Base-by-base conservation (phyloP, 2,797 vertebrate genomes). In the Nothura maculosa region DNA sequence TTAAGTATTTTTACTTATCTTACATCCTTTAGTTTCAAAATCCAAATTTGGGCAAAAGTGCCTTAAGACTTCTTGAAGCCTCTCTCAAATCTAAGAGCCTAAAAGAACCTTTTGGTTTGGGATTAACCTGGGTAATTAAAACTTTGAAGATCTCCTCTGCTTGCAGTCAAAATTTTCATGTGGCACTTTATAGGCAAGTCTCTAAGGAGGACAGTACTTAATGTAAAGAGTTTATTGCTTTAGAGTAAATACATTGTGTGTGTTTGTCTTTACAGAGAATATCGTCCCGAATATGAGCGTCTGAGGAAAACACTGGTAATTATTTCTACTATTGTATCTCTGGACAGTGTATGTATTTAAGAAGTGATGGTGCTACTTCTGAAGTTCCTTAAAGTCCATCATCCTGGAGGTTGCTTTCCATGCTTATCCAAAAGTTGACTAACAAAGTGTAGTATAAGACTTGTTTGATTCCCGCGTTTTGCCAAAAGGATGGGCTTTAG, bases 201-300 rank as follows among this genome's bases (percentile, higher is more conserved):
- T 85, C 47, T 16, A 14, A 60, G 40, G 22, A 60, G n/a, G 62
- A 68, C 38, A 10, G n/a, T 63, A 13, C 8, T 52, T 76, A 42
- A 9, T 30, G 24, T 6, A 50, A 63, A 7, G 52, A 3, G 3
- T 20, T 5, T 32, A 12, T 76, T 52, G 40, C 4, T 81, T 79
- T 28, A 67, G 16, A 62, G 40, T 67, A 61, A 73, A 30, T 12
- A 12, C 9, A 5, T 27, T 57, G 2, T 55, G 6, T 63, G 25
- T 72, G 4, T 92, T 90, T 95, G 0, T 94, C 58, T 95, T 93
- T 96, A 57, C 95, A 99, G 99, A 70, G 99, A 99, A 8, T 99
- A 99, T 90, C 98, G 98, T 22, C 99, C 99, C 5, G 99, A 99
- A 69, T 99, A 99, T 10, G 98, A 99, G 48, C 96, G 99, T 30